These are phyloP conservation scores for Buceros bicornis DNA, from an alignment of 2,797 vertebrate species.

Conservation along the genomic window DNA sequence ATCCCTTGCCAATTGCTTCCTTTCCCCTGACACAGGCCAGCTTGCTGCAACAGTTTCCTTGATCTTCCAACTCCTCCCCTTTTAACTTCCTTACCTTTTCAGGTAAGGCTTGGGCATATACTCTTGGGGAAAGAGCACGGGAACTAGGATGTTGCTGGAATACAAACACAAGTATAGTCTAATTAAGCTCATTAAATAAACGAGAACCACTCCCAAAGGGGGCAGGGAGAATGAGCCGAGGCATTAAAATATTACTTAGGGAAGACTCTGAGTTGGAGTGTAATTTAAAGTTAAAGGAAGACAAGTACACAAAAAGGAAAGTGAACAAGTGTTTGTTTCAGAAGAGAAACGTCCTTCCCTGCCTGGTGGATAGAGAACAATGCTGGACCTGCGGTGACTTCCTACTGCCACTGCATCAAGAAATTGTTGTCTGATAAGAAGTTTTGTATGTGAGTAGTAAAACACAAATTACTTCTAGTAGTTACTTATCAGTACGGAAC, in stretches of 20 bases:
- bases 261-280: neutral
- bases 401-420: neutral
- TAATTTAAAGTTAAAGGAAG: neutral
- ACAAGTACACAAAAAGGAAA: neutral
- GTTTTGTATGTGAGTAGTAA: neutral
- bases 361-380: neutral
- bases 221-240: neutral
- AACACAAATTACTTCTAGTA: neutral
- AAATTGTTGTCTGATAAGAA: neutral
- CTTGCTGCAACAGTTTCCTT: neutral
- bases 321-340: neutral
- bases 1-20: slow-evolving; percentile 26
- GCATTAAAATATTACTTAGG: neutral
- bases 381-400: neutral
- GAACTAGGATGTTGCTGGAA: too few relatives aligned
- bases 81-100: neutral
- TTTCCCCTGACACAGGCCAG: neutral
- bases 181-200: too few relatives aligned
- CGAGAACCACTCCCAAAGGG: neutral
- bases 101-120: neutral
- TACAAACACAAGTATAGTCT: too few relatives aligned
- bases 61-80: neutral
- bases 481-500: neutral
- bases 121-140: too few relatives aligned
- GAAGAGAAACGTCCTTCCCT: neutral